These are phyloP conservation scores for Diorhabda carinulata DNA, from an alignment of 1,140 invertebrate genomes.

Conservation along the genomic window DNA sequence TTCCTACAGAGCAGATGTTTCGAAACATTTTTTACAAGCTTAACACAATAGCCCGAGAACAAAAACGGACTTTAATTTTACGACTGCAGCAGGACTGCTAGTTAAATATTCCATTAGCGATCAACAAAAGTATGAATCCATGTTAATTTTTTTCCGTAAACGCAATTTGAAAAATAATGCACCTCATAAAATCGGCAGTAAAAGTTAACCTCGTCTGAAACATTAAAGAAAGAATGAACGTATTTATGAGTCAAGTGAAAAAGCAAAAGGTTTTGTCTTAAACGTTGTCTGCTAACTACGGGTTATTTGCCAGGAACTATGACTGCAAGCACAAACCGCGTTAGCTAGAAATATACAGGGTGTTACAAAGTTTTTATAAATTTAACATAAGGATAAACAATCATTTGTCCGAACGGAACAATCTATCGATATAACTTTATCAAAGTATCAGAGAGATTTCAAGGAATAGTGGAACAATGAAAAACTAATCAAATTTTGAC, in stretches of 20 bases:
- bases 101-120: background rate
- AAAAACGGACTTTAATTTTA: background rate
- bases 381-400: background rate
- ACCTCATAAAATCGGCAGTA: background rate
- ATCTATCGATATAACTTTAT: background rate
- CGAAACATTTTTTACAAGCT: too few relatives aligned
- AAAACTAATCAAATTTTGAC: too few relatives aligned
- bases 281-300: too few relatives aligned
- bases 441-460: too few relatives aligned
- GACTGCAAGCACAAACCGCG: too few relatives aligned
- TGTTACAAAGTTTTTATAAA: too few relatives aligned
- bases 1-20: too few relatives aligned
- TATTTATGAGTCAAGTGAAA: background rate
- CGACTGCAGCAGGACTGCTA: background rate
- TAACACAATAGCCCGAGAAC: background rate
- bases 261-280: background rate
- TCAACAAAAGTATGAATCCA: background rate
- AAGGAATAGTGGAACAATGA: too few relatives aligned
- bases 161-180: constrained; percentile 2
- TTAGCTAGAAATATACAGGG: too few relatives aligned
- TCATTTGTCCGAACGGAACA: background rate
- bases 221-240: background rate
- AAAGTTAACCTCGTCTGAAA: background rate
- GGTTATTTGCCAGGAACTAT: too few relatives aligned
- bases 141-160: background rate